phyloP scores from a whole-genome alignment of 2,888 invertebrate species.

The Pheosia tremula region DNA sequence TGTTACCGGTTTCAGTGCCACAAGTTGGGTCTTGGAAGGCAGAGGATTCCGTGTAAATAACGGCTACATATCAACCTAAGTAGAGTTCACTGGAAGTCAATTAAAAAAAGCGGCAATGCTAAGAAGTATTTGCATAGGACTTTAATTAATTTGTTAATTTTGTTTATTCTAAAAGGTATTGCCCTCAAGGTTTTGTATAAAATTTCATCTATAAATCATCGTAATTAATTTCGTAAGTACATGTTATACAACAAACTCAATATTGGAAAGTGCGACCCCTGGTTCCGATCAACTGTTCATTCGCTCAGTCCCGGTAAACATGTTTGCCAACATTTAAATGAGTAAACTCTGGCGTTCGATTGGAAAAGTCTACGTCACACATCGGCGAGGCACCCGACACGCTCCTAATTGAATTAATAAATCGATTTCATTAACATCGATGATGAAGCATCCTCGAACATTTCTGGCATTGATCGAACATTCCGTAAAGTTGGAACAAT shows the following conservation, averaged over 20 bases:
- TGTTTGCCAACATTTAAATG: conserved; percentile 34
- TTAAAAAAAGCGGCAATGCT: no score
- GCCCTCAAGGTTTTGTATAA: no score
- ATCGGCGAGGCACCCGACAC: conserved; percentile 28
- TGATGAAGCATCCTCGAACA: conserved; percentile 44
- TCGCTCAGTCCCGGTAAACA: conserved; percentile 30
- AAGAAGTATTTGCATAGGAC: no score
- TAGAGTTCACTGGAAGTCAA: no score
- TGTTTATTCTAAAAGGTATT: no score
- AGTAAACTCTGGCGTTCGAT: conserved; percentile 35
- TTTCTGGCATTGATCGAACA: conserved; percentile 49
- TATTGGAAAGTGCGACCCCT: not conserved
- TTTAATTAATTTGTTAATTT: no score
- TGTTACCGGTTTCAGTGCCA: no score
- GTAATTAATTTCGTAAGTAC: not conserved
- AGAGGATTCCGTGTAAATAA: no score
- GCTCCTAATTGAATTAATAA: conserved; percentile 43
- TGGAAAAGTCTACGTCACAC: conserved; percentile 38
- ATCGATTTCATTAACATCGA: conserved; percentile 45
- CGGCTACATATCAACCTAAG: no score
- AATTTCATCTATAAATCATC: no score
- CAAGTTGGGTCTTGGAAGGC: no score
- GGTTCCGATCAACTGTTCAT: conserved; percentile 26
- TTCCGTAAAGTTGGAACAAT: conserved; percentile 42
- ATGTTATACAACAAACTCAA: not conserved